Percentiles rank a stretch among this genome's conserved stretches.
Evolutionary conservation across 2,888 invertebrate species (phyloP).

Genomic region (Dione juno): DNA sequence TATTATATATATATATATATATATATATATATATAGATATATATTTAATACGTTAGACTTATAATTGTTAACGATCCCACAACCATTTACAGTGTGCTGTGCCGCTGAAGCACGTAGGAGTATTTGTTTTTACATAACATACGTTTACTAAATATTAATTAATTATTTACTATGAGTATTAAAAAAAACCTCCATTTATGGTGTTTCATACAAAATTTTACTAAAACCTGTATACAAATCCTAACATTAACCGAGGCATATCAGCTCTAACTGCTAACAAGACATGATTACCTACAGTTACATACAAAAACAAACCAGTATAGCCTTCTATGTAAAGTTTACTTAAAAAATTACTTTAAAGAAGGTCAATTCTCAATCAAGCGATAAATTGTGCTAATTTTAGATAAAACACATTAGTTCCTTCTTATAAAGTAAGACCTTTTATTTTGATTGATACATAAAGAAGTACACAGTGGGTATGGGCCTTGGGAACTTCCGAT

Average conservation of each 20-base stretch:
- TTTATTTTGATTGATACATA: constrained; percentile 37
- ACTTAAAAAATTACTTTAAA: not conserved
- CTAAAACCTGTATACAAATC: no score
- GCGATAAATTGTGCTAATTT: constrained; percentile 24
- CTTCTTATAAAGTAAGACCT: constrained; percentile 36
- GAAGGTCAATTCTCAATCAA: constrained; percentile 1
- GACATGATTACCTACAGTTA: not conserved
- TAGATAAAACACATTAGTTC: constrained; percentile 15
- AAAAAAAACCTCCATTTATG: no score
- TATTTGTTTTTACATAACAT: not conserved
- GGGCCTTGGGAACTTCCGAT: constrained; percentile 66
- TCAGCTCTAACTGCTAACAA: not conserved
- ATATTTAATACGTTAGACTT: no score
- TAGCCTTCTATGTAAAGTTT: not conserved
- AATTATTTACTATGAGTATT: no score
- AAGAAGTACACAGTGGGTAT: constrained; percentile 50
- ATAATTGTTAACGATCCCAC: no score
- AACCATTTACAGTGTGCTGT: no score
- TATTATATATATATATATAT: no score
- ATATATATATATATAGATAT: no score
- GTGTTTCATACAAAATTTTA: no score
- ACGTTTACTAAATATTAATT: no score
- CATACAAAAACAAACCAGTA: not conserved
- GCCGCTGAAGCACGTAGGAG: not conserved
- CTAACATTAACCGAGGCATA: no score